Percentiles rank a stretch among this genome's conserved stretches.
phyloP scores from a whole-genome alignment of 2,797 vertebrate genomes.

The Natrix natrix region DNA sequence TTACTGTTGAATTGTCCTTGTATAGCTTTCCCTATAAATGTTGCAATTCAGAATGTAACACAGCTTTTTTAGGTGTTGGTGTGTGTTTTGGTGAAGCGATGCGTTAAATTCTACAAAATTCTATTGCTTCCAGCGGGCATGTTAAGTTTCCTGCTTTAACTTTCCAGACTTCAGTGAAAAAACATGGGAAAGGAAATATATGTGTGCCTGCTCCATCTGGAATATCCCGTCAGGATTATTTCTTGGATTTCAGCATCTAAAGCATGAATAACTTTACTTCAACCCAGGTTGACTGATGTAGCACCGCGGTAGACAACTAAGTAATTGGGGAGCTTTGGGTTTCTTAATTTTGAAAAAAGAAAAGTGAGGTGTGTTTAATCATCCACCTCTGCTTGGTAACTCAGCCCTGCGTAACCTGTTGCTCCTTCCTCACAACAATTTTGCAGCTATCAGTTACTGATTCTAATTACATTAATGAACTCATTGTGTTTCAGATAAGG shows the following conservation, averaged over 20 bases:
- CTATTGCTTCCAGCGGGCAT: background rate
- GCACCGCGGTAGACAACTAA: background rate
- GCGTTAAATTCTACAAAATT: background rate
- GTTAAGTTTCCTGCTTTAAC: background rate
- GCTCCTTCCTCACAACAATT: constrained; percentile 57
- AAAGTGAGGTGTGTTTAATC: background rate
- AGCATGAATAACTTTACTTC: background rate
- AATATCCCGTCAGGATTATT: background rate
- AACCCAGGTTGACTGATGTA: background rate
- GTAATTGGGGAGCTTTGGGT: background rate
- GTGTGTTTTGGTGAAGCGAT: background rate
- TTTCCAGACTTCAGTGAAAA: background rate
- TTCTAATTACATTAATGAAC: constrained; percentile 72
- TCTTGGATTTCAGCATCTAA: background rate
- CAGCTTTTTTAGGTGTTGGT: background rate
- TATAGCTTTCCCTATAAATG: background rate
- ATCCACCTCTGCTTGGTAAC: constrained; percentile 15
- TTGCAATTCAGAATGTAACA: too few relatives aligned
- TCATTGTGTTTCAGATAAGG: constrained; percentile 33
- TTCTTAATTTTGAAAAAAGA: background rate
- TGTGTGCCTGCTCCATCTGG: background rate
- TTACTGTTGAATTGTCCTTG: background rate
- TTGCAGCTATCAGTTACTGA: constrained; percentile 63
- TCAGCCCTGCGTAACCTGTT: constrained; percentile 52
- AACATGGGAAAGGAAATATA: background rate